Conservation (phyloP, 1,140 invertebrate species). For the Steinernema feltiae region DNA sequence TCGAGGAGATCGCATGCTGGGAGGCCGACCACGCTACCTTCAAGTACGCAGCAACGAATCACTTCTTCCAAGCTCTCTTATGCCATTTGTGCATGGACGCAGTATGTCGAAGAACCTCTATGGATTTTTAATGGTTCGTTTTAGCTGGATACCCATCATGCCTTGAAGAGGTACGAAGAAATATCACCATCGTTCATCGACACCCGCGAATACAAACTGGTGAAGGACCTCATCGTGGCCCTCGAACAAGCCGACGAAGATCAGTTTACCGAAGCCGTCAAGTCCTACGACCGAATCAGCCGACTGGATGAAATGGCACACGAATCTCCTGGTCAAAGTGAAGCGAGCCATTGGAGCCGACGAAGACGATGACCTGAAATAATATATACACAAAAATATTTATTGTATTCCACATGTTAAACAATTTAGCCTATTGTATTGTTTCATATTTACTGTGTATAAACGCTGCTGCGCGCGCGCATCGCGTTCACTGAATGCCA, state of each 20-base stretch:
- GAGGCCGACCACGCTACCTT: constrained; percentile 87
- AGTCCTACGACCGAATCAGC: constrained; percentile 93
- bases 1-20: constrained; percentile 86
- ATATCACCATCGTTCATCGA: constrained; percentile 87
- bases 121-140: neutral
- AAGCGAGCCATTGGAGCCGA: constrained; percentile 65
- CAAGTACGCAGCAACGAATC: constrained; percentile 96
- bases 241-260: constrained; percentile 91
- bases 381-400: no score
- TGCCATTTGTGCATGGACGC: constrained; percentile 90
- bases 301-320: constrained; percentile 96
- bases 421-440: no score
- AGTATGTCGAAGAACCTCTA: constrained; percentile 75
- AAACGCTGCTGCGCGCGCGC: no score
- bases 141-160: constrained; percentile 63
- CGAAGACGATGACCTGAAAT: neutral
- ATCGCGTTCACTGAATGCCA: no score
- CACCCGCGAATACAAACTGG: constrained; percentile 86
- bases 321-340: constrained; percentile 84
- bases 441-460: constrained; percentile 15
- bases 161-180: constrained; percentile 85
- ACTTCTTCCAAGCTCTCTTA: constrained; percentile 88
- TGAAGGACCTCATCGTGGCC: constrained; percentile 83
- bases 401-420: no score
- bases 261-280: constrained; percentile 86